phyloP scores from a whole-genome alignment of 2,797 vertebrate species.

The Babyrousa celebensis region DNA sequence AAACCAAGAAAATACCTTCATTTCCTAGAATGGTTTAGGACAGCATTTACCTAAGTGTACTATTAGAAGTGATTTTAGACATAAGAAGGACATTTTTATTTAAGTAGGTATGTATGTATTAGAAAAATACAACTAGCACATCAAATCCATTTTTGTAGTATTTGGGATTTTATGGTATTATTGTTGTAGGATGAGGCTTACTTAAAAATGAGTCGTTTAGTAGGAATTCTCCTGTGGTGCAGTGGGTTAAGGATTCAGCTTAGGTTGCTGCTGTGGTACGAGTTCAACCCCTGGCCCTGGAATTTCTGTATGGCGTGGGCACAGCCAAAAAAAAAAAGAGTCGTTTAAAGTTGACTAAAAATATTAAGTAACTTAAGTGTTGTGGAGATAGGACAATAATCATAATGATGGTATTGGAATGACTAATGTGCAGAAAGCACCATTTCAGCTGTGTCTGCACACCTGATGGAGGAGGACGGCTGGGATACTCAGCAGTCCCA shows the following conservation, averaged over 20 bases:
- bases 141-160: background rate
- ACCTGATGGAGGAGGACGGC: background rate
- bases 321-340: too few species aligned
- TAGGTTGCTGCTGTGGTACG: too few species aligned
- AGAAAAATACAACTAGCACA: background rate
- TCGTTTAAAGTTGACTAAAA: background rate
- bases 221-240: too few species aligned
- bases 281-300: too few species aligned
- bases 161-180: background rate
- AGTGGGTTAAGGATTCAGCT: too few species aligned
- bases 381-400: background rate
- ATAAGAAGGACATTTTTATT: background rate
- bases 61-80: background rate
- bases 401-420: background rate
- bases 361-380: background rate
- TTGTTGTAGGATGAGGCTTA: slow-evolving; percentile 15
- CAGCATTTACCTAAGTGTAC: background rate
- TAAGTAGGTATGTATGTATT: background rate
- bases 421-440: background rate
- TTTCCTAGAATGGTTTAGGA: slow-evolving; percentile 45
- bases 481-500: background rate
- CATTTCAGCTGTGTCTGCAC: background rate
- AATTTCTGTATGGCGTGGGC: too few species aligned
- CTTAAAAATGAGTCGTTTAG: slow-evolving; percentile 1
- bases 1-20: background rate